phyloP scores from a whole-genome alignment of 2,888 invertebrate species.

The Pseudococcus jackbeardsleyi region DNA sequence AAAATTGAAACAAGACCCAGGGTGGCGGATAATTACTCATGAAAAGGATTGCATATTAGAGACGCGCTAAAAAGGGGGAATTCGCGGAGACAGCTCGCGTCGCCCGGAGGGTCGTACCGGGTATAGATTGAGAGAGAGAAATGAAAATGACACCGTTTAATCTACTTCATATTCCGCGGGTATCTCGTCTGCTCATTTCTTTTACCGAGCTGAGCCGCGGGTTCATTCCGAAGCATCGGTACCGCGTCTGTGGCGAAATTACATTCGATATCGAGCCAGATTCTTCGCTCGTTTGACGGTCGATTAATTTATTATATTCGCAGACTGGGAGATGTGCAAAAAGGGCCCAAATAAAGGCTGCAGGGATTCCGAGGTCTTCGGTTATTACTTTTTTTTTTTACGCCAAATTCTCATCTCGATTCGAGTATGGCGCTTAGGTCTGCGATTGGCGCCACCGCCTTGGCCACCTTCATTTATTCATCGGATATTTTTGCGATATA shows the following conservation, averaged over 20 bases:
- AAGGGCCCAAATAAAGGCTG: not conserved
- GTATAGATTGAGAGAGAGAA: not conserved
- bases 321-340: not conserved
- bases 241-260: not conserved
- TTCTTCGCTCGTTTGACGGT: not conserved
- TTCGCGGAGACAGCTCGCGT: not conserved
- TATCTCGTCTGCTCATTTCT: not conserved
- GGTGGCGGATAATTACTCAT: conserved; percentile 7
- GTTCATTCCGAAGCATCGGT: no score
- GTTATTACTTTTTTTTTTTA: not conserved
- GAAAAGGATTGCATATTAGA: conserved; percentile 22
- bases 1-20: not conserved
- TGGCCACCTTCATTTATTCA: conserved; percentile 10
- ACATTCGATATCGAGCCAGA: not conserved
- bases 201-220: not conserved
- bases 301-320: not conserved
- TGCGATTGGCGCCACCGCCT: not conserved
- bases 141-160: conserved; percentile 44
- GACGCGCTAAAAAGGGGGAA: not conserved
- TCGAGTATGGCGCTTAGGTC: not conserved
- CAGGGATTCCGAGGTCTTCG: not conserved
- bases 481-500: not conserved
- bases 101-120: not conserved
- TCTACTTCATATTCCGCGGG: not conserved
- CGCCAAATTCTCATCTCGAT: not conserved